These are phyloP conservation scores for Rachycentron canadum DNA, from an alignment of 2,797 vertebrate species.

Conservation along the genomic window DNA sequence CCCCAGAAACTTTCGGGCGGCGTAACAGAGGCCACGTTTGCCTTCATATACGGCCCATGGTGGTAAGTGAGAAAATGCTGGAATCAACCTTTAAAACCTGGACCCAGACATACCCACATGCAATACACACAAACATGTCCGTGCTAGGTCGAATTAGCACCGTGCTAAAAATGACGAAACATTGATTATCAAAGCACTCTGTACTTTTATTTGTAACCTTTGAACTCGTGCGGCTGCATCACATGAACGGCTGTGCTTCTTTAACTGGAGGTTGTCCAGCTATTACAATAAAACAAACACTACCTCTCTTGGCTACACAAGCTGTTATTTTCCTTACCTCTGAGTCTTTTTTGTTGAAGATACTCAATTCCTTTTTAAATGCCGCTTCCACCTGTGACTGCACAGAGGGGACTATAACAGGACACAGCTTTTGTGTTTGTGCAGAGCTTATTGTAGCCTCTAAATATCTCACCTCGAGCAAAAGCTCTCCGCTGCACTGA, in stretches of 20 bases:
- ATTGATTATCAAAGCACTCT: slow-evolving; percentile 26
- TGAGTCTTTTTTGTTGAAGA: slow-evolving; percentile 51
- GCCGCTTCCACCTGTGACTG: slow-evolving; percentile 47
- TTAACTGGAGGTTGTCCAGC: slow-evolving; percentile 40
- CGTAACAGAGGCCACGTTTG: too few species aligned
- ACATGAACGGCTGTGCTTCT: slow-evolving; percentile 25
- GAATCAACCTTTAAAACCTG: too few species aligned
- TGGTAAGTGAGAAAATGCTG: too few species aligned
- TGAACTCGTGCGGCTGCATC: slow-evolving; percentile 26
- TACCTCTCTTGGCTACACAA: slow-evolving; percentile 36
- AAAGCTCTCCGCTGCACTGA: slow-evolving; percentile 29
- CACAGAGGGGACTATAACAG: slow-evolving; percentile 9
- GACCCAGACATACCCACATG: too few species aligned
- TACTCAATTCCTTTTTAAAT: slow-evolving; percentile 39
- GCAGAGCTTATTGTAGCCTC: slow-evolving; percentile 36
- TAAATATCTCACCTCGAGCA: slow-evolving; percentile 35
- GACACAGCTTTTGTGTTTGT: slow-evolving; percentile 28
- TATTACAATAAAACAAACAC: slow-evolving; percentile 3
- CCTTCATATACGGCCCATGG: too few species aligned
- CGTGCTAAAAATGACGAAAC: too few species aligned
- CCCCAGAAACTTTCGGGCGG: too few species aligned
- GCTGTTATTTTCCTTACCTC: slow-evolving; percentile 47
- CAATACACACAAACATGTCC: too few species aligned
- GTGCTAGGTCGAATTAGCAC: too few species aligned
- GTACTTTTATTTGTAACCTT: slow-evolving; percentile 40